phyloP scores from a whole-genome alignment of 2,888 invertebrate species.

The Ophioninae sp. region DNA sequence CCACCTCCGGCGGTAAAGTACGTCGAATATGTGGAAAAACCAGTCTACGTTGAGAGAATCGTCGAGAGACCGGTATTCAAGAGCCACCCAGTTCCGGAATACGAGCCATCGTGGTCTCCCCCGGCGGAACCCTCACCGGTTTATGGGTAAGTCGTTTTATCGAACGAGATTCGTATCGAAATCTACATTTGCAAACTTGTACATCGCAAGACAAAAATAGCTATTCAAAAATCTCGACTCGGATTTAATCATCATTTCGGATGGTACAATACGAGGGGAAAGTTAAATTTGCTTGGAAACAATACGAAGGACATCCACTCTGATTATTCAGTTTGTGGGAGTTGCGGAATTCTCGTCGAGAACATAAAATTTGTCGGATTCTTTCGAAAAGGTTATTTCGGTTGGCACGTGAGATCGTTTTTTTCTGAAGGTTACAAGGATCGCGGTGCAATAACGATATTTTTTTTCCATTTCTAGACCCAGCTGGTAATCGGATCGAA shows the following conservation, averaged over 20 bases:
- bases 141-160: conserved; percentile 70
- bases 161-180: not conserved
- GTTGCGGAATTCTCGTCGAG: too few species aligned
- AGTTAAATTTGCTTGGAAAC: not conserved
- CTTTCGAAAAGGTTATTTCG: too few species aligned
- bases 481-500: conserved; percentile 12
- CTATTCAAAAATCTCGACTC: not conserved
- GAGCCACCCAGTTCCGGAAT: conserved; percentile 68
- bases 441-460: not conserved
- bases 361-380: too few species aligned
- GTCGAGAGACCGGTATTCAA: conserved; percentile 76
- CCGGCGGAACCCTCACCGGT: conserved; percentile 69
- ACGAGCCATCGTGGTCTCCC: conserved; percentile 71
- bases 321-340: not conserved
- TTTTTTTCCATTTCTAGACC: not conserved
- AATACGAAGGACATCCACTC: not conserved
- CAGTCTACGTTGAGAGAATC: conserved; percentile 75
- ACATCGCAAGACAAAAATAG: not conserved
- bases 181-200: not conserved
- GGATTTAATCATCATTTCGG: not conserved
- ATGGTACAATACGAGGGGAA: not conserved
- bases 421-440: not conserved
- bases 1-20: conserved; percentile 74
- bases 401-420: not conserved
- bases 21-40: conserved; percentile 78